Conservation (phyloP, 2,888 invertebrate genomes). For the Eretmocerus hayati region DNA sequence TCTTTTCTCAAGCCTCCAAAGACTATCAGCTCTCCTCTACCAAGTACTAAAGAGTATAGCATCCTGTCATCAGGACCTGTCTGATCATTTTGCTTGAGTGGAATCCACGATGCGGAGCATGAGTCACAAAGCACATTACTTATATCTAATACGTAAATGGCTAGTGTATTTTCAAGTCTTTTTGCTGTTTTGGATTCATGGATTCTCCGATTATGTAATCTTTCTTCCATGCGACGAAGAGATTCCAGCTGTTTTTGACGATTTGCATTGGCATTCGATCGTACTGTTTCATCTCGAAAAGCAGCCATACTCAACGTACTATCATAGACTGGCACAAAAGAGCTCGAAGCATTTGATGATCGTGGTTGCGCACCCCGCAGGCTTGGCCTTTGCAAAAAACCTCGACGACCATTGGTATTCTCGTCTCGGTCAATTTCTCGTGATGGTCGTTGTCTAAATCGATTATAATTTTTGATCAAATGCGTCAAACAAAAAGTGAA, state of each 20-base stretch:
- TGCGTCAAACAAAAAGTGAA: not conserved
- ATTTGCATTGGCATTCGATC: conserved; percentile 42
- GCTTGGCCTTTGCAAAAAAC: conserved; percentile 40
- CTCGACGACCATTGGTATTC: conserved; percentile 67
- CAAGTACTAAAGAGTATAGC: conserved; percentile 80
- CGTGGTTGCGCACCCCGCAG: conserved; percentile 17
- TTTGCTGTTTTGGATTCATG: conserved; percentile 49
- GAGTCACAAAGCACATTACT: conserved; percentile 61
- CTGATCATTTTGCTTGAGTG: conserved; percentile 60
- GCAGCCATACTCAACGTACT: conserved; percentile 55
- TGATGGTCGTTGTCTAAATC: conserved; percentile 25
- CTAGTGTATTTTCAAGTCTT: conserved; percentile 63
- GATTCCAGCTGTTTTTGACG: conserved; percentile 59
- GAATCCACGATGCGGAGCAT: conserved; percentile 63
- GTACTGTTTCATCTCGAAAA: conserved; percentile 45
- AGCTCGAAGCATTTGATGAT: conserved; percentile 16
- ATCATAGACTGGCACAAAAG: conserved; percentile 34
- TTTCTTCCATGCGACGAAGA: conserved; percentile 60
- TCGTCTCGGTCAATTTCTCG: conserved; percentile 58
- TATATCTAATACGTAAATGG: conserved; percentile 82
- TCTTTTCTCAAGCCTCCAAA: conserved; percentile 94
- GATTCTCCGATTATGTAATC: conserved; percentile 44
- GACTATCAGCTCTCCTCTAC: conserved; percentile 87
- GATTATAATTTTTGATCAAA: conserved; percentile 2
- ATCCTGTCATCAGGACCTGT: conserved; percentile 81